Percentiles rank a stretch among this genome's conserved stretches.
Evolutionary conservation across 2,113 vertebrate genomes (phyloP).

Genomic region (Gobius niger): DNA sequence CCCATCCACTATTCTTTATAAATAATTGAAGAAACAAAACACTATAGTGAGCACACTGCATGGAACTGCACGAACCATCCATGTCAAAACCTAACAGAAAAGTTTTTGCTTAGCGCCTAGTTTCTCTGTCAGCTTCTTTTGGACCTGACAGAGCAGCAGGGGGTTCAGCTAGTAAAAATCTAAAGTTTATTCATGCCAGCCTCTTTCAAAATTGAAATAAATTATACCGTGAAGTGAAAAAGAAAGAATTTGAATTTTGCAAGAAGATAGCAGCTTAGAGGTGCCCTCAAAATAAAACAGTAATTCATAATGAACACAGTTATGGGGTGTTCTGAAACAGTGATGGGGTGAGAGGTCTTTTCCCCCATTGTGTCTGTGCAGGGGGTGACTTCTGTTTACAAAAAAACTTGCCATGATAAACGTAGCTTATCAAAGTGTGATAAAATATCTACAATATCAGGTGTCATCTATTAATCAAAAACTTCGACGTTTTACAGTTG

Average conservation of each 20-base stretch:
- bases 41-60: background rate
- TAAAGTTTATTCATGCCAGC: background rate
- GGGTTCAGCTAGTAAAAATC: conserved; percentile 2
- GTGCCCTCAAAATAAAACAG: background rate
- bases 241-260: conserved; percentile 1
- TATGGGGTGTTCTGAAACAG: background rate
- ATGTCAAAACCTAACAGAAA: background rate
- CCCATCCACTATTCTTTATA: too few relatives aligned
- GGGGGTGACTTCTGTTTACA: too few relatives aligned
- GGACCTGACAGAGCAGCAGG: background rate
- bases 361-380: too few relatives aligned
- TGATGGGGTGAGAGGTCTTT: background rate
- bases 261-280: background rate
- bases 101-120: background rate
- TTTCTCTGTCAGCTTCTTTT: background rate
- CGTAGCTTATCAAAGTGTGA: too few relatives aligned
- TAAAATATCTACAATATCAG: too few relatives aligned
- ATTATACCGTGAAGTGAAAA: conserved; percentile 7
- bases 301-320: background rate
- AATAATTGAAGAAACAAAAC: background rate
- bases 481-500: too few relatives aligned
- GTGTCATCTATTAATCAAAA: too few relatives aligned
- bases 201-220: conserved; percentile 7
- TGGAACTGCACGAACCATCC: background rate
- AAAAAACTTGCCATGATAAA: too few relatives aligned